Evolutionary conservation across 2,113 vertebrate genomes (phyloP).

Genomic region (Pseudorhombus dupliciocellatus): DNA sequence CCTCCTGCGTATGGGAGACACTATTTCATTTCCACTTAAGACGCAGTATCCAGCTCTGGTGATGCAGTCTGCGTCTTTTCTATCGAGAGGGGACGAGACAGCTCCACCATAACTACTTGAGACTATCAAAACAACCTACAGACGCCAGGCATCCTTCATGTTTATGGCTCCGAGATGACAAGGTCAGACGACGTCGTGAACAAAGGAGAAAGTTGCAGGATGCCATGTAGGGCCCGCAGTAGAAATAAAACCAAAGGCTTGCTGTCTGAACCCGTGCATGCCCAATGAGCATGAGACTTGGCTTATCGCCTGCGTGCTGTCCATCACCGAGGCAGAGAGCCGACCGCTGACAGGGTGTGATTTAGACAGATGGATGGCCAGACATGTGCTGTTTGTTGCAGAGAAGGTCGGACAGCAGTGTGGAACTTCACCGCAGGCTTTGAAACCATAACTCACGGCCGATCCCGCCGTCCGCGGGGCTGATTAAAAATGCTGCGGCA

Average conservation of each 20-base stretch:
- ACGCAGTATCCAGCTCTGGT: constrained; percentile 20
- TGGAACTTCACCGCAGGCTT: constrained; percentile 43
- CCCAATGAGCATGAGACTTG: constrained; percentile 59
- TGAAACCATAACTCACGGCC: constrained; percentile 51
- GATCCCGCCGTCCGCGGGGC: constrained; percentile 5
- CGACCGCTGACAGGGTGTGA: constrained; percentile 70
- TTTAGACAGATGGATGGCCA: constrained; percentile 73
- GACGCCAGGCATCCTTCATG: constrained; percentile 63
- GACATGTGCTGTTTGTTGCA: constrained; percentile 69
- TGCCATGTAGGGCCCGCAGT: constrained; percentile 45
- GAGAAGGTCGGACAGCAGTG: constrained; percentile 68
- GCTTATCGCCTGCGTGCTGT: constrained; percentile 61
- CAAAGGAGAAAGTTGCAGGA: constrained; percentile 53
- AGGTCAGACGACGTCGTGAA: constrained; percentile 60
- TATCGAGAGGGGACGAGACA: constrained; percentile 42
- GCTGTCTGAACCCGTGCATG: constrained; percentile 45
- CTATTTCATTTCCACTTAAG: constrained; percentile 56
- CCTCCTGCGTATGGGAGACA: constrained; percentile 49
- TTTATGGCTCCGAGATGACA: constrained; percentile 70
- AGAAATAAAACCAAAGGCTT: constrained; percentile 56
- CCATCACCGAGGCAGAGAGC: constrained; percentile 63
- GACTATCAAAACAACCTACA: constrained; percentile 56
- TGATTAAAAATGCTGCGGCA: constrained; percentile 46
- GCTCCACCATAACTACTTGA: constrained; percentile 44
- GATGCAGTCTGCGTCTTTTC: constrained; percentile 31